Percentiles rank a stretch among this genome's conserved stretches.
Evolutionary conservation across 2,888 invertebrate genomes (phyloP).

Genomic region (Spialia ferax): DNA sequence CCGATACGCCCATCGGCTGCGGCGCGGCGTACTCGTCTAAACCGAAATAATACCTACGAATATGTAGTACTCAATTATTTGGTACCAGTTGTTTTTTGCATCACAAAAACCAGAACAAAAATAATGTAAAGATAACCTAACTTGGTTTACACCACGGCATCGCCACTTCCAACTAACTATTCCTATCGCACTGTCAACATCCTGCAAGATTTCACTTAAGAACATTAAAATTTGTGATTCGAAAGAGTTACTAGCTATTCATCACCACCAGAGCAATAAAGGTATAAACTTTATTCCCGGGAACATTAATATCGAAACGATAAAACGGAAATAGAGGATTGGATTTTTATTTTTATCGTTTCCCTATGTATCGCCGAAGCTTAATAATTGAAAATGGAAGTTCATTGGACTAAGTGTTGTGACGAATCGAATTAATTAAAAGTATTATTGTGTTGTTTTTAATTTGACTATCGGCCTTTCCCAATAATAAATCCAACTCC

Average conservation of each 20-base stretch:
- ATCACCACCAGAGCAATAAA: background rate
- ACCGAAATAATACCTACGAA: no score
- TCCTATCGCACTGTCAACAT: background rate
- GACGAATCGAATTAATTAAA: background rate
- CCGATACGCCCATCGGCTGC: no score
- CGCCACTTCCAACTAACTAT: no score
- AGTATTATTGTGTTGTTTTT: background rate
- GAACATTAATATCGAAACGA: conserved; percentile 25
- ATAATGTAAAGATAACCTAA: no score
- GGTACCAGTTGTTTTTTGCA: no score
- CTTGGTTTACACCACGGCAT: no score
- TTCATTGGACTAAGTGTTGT: background rate
- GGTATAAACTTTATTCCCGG: conserved; percentile 8
- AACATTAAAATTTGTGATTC: background rate
- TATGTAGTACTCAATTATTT: no score
- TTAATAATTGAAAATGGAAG: conserved; percentile 7
- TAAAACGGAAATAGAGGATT: conserved; percentile 30
- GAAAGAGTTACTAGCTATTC: background rate
- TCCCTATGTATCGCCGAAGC: background rate
- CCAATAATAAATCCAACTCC: no score
- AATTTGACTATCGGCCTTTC: no score
- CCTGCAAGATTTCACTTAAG: background rate
- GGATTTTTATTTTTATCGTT: conserved; percentile 12
- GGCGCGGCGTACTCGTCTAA: no score
- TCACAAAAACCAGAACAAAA: no score